These are phyloP conservation scores for Parascotia fuliginaria DNA, from an alignment of 2,888 invertebrate genomes.

Conservation along the genomic window DNA sequence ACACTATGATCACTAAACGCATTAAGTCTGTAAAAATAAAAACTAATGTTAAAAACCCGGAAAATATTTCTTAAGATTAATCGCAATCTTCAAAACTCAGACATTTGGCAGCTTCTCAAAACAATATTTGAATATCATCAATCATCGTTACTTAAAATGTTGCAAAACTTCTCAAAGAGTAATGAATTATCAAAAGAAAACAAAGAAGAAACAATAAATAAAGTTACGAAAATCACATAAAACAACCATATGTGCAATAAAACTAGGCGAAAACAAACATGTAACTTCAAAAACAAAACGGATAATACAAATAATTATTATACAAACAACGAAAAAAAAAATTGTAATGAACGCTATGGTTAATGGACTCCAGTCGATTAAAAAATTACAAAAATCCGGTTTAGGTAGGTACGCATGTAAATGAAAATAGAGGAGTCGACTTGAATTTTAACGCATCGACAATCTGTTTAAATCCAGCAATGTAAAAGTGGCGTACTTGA, in stretches of 20 bases:
- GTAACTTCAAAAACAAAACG: constrained; percentile 5
- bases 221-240: neutral
- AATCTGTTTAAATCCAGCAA: constrained; percentile 14
- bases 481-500: constrained; percentile 28
- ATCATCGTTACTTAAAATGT: neutral
- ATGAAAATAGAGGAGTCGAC: constrained; percentile 10
- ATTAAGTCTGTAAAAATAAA: neutral
- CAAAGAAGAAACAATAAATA: constrained; percentile 5
- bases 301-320: neutral
- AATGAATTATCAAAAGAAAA: neutral
- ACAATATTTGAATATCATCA: constrained; percentile 8
- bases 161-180: neutral
- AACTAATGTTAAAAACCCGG: neutral
- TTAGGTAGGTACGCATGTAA: constrained; percentile 8
- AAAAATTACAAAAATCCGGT: constrained; percentile 1
- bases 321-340: neutral
- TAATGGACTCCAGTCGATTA: constrained; percentile 1
- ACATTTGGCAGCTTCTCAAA: constrained; percentile 5
- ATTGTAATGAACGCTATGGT: neutral
- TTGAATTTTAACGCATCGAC: constrained; percentile 20
- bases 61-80: neutral
- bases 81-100: neutral
- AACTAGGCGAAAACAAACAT: constrained; percentile 7
- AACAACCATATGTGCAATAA: neutral
- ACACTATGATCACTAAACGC: neutral